A percentile compares a stretch with the other conserved stretches of the same genome.
Evolutionary conservation across 2,797 vertebrate genomes (phyloP).

Genomic region (Tympanoctomys barrerae): DNA sequence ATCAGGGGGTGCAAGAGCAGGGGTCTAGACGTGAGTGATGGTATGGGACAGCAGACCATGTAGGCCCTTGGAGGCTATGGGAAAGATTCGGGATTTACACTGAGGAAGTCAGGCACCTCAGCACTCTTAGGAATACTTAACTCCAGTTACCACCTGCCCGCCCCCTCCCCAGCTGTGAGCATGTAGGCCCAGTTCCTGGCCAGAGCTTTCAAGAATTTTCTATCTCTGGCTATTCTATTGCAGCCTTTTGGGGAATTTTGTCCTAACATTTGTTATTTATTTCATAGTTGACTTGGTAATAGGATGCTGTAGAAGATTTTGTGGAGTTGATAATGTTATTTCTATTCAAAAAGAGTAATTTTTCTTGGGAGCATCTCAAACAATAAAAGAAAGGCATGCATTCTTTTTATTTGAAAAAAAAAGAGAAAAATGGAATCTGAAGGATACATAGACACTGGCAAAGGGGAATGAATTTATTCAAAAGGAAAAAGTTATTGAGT

Average conservation of each 20-base stretch:
- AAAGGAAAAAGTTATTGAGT: too few species aligned
- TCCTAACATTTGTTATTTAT: background rate
- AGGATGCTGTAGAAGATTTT: background rate
- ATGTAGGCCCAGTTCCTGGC: too few species aligned
- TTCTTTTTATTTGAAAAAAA: background rate
- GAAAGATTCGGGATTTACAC: background rate
- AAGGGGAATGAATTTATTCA: too few species aligned
- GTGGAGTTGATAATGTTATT: background rate
- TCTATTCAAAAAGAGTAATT: background rate
- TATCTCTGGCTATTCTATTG: background rate
- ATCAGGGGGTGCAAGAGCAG: background rate
- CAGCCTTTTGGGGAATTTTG: background rate
- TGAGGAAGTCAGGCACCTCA: background rate
- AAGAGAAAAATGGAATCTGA: too few species aligned
- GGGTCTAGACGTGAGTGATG: background rate
- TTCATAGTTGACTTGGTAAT: background rate
- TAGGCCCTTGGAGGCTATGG: background rate
- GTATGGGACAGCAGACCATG: background rate
- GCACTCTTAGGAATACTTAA: background rate
- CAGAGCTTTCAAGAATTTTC: background rate
- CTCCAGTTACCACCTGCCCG: too few species aligned
- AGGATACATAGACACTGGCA: too few species aligned
- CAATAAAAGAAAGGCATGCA: background rate
- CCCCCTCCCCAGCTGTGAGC: background rate
- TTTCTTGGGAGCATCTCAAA: background rate